Evolutionary conservation across 2,797 vertebrate species (phyloP).

Genomic region (Liasis olivaceus): DNA sequence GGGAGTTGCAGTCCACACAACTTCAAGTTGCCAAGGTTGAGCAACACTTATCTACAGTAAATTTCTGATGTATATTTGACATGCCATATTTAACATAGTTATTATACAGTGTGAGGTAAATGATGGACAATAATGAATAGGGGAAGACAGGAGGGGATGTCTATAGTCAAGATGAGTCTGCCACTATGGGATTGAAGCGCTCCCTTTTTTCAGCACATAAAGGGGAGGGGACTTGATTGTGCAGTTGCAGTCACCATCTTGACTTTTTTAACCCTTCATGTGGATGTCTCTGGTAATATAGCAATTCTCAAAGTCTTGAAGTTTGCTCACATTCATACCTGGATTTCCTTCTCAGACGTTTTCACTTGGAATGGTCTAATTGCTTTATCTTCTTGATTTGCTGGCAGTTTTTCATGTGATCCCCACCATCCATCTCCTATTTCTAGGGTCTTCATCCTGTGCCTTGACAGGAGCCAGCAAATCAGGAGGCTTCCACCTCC

Average conservation of each 20-base stretch:
- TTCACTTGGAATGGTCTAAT: constrained; percentile 80
- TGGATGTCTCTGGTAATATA: neutral
- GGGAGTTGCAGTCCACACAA: too few species aligned
- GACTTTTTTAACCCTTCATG: neutral
- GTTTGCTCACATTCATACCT: constrained; percentile 64
- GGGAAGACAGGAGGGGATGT: neutral
- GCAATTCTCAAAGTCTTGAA: neutral
- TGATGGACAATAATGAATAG: neutral
- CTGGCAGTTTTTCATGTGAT: constrained; percentile 65
- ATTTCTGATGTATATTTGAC: neutral
- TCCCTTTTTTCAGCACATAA: neutral
- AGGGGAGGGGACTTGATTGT: neutral
- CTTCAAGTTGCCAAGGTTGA: too few species aligned
- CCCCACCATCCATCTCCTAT: constrained; percentile 89
- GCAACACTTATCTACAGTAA: neutral
- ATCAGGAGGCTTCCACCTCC: constrained; percentile 77
- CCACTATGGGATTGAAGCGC: neutral
- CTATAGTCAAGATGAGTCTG: neutral
- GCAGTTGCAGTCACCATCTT: neutral
- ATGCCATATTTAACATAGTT: neutral
- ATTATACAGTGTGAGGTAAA: neutral
- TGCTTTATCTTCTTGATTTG: constrained; percentile 67
- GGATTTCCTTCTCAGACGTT: constrained; percentile 79
- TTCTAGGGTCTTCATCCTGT: constrained; percentile 74
- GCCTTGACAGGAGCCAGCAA: constrained; percentile 70